Evolutionary conservation across 1,140 invertebrate species (phyloP).

Genomic region (Lasioglossum baleicum): DNA sequence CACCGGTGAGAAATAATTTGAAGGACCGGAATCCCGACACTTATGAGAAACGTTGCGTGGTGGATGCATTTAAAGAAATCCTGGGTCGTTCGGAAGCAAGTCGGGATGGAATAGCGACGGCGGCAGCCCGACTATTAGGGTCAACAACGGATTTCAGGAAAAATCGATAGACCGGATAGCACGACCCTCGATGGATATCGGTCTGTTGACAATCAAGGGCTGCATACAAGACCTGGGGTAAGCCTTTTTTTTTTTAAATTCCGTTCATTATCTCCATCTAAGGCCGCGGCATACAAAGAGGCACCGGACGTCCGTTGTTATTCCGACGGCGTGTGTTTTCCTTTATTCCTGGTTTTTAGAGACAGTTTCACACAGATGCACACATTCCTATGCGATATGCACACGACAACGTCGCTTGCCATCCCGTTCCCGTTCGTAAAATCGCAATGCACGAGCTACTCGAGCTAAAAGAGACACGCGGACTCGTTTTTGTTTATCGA

Average conservation of each 20-base stretch:
- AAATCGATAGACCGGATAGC: conserved; percentile 51
- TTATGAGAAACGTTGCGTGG: background rate
- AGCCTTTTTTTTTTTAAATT: conserved; percentile 36
- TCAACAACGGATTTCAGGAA: conserved; percentile 56
- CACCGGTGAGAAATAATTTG: background rate
- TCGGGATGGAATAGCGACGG: conserved; percentile 28
- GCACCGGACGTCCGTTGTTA: background rate
- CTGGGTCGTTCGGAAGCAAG: conserved; percentile 10
- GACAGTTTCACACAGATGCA: background rate
- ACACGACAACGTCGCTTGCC: no score
- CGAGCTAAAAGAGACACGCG: no score
- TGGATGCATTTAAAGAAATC: conserved; percentile 19
- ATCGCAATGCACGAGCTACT: no score
- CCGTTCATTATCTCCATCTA: background rate
- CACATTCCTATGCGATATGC: no score
- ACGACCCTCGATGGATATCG: conserved; percentile 43
- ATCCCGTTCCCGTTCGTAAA: no score
- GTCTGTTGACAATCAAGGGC: conserved; percentile 41
- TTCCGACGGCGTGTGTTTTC: background rate
- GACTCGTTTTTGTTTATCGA: no score
- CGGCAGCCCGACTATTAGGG: conserved; percentile 47
- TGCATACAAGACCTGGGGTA: conserved; percentile 23
- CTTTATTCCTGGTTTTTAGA: background rate
- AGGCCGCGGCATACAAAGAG: background rate
- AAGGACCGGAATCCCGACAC: no score